These are phyloP conservation scores for Hystrix brachyura DNA, from an alignment of 2,113 vertebrate species.

Conservation along the genomic window DNA sequence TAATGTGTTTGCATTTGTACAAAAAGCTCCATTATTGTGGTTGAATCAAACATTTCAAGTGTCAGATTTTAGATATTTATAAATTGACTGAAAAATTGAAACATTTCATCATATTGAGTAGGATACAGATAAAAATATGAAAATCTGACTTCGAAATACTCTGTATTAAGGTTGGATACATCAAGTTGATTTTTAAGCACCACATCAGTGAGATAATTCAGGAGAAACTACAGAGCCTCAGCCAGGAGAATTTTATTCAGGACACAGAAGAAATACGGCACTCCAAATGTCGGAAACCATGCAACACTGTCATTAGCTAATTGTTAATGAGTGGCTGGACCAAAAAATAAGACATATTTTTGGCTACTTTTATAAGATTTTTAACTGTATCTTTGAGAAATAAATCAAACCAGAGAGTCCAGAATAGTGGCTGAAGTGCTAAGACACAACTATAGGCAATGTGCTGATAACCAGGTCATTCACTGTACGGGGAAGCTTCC, in stretches of 20 bases:
- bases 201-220: conserved; percentile 1
- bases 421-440: neutral
- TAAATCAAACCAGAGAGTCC: neutral
- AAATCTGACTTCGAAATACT: conserved; percentile 8
- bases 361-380: neutral
- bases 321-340: neutral
- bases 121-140: neutral
- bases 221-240: neutral
- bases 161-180: neutral
- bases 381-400: conserved; percentile 32
- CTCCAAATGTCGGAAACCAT: neutral
- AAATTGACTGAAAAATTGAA: conserved; percentile 63
- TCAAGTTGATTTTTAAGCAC: conserved; percentile 35
- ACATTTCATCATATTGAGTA: conserved; percentile 11
- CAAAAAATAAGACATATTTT: neutral
- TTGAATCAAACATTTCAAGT: conserved; percentile 56
- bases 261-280: neutral
- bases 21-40: neutral
- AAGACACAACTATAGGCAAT: neutral
- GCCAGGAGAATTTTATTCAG: neutral
- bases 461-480: neutral
- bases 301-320: neutral
- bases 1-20: conserved; percentile 34
- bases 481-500: no score
- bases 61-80: conserved; percentile 56